Base-by-base conservation (phyloP, 1,140 invertebrate species). In the Drosophila kepulauana region DNA sequence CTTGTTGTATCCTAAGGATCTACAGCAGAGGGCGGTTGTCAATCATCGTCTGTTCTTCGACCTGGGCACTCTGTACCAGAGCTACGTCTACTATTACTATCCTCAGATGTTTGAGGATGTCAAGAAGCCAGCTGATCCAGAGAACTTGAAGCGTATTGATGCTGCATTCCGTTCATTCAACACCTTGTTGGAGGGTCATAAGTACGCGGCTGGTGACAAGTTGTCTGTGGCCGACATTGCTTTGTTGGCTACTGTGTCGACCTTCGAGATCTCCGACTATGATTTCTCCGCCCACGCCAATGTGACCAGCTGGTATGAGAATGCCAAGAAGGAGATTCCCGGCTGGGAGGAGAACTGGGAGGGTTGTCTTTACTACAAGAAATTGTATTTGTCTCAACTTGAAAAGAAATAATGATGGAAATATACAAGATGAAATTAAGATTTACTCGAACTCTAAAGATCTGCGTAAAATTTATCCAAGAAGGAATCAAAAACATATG, bases 11-110 rank as follows among this genome's bases (percentile, higher is more conserved):
- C 96, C 96, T 7, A 95, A 94, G 79, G 94, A 95, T 69, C 92
- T 94, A 95, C 72, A 95, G 78, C 91, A 94, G 72, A 94, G 96
- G 54, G 96, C 96, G 3, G 0, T 96, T 0, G 94, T 97, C 6
- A 95, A 97, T 87, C 95, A 96, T 77, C 93, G 96, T 72, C 92
- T 97, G 28, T 95, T 95, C 81, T 97, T 97, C 89, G 96, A 97
- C 80, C 91, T 95, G 75, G 95, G 95, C 25, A 95, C 94, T 1
- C 92, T 97, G 10, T 96, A 96, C 91, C 93, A 94, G 57, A 92
- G 94, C 54, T 94, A 95, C 46, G 86, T 79, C 15, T 93, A 94
- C 33, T 94, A 94, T 79, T 95, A 97, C 95, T 97, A 96, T 85
- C 95, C 96, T 11, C 93, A 94, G 78, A 69, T 96, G 3, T 96